Evolutionary conservation across 2,113 vertebrate species (phyloP), one percentile per base, ranked within the genome.

Genomic region (Vireo altiloquus): DNA sequence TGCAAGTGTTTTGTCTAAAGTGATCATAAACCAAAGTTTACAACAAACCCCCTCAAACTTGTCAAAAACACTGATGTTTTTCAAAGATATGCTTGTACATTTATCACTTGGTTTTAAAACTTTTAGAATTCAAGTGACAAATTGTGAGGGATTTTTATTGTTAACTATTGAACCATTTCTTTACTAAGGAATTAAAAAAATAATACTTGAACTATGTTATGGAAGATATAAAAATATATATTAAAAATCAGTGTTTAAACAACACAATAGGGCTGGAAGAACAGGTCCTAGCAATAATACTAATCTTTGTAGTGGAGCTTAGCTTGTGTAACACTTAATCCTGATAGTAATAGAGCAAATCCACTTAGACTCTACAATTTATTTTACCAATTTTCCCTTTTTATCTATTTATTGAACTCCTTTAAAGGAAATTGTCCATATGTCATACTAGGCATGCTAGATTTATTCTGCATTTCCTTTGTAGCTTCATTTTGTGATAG

Each of bases 381-480:
- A 63, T 91, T 96, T 91, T 91, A 80, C 54, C 84, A 59, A 80
- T 28, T 93, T 97, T 89, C 69, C 64, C 61, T 96, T 97, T 97
- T 95, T 96, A 91, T 92, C 64, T 78, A 52, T 79, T 93, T 92
- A 80, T 71, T 94, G 65, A 96, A 92, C 47, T 86, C 89, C 54
- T 91, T 89, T 89, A 94, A 95, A 87, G 57, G 82, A 95, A 97
- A 96, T 94, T 94, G 54, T 83, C 88, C 64, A 65, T 90, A 82
- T 95, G 66, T 60, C 56, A 50, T 89, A 65, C 8, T 87, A 17
- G 56, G 10, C 5, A 40, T 40, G 81, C 56, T 82, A 97, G 76
- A 97, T 89, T 96, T 97, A 90, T 82, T 96, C 96, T 97, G 82
- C 70, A 95, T 94, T 97, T 97, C 46, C 79, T 95, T 95, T 95